Evolutionary conservation across 2,797 vertebrate genomes (phyloP).

Genomic region (Cetoscarus ocellatus): DNA sequence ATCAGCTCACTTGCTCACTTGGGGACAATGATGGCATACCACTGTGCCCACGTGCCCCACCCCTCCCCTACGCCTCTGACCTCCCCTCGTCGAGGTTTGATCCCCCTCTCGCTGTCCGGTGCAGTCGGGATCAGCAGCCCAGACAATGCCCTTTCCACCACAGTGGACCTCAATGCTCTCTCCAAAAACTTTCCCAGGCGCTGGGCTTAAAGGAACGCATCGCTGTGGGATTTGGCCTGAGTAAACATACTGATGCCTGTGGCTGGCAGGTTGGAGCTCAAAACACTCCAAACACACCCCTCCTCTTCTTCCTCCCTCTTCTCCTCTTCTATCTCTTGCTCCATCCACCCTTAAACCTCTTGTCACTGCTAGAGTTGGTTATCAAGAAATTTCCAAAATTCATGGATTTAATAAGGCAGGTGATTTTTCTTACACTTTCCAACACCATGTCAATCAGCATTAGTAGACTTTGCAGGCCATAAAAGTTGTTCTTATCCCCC

Average conservation of each 20-base stretch:
- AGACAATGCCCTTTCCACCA: slow-evolving; percentile 86
- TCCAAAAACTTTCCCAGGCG: slow-evolving; percentile 88
- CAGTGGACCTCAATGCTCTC: slow-evolving; percentile 81
- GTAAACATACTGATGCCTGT: slow-evolving; percentile 74
- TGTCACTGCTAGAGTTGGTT: slow-evolving; percentile 26
- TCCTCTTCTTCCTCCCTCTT: no score
- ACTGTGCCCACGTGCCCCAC: slow-evolving; percentile 50
- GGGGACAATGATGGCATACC: slow-evolving; percentile 74
- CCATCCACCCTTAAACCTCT: slow-evolving; percentile 20
- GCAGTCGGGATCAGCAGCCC: slow-evolving; percentile 74
- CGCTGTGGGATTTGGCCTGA: slow-evolving; percentile 79
- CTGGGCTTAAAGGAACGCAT: slow-evolving; percentile 79
- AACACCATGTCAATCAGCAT: no score
- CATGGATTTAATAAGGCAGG: no score
- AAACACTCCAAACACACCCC: slow-evolving; percentile 23
- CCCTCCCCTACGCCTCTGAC: slow-evolving; percentile 62
- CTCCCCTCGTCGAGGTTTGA: slow-evolving; percentile 65
- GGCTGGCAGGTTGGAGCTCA: slow-evolving; percentile 61
- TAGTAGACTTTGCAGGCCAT: no score
- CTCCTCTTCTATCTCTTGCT: background rate
- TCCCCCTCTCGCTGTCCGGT: slow-evolving; percentile 73
- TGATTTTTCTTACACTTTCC: no score
- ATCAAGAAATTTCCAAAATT: no score
- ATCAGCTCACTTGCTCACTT: slow-evolving; percentile 65
- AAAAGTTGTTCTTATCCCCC: no score